Evolutionary conservation across 2,113 vertebrate species (phyloP), one percentile per base, ranked within the genome.

Genomic region (Rattus rattus): DNA sequence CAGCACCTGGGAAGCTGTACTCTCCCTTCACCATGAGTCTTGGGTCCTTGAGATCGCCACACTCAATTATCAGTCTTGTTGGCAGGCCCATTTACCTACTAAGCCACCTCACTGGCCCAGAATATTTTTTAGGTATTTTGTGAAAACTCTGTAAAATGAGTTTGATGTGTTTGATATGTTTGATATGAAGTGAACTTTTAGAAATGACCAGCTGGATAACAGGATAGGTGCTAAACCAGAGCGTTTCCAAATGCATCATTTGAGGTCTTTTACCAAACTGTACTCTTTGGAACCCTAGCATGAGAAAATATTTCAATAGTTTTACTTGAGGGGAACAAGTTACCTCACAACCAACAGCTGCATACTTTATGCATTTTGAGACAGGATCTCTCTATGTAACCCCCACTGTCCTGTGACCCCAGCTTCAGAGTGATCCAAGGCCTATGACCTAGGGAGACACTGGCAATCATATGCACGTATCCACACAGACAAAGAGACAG

Each of bases 231-330:
- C n/a, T 93, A 65, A 94, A 85, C 73, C 91, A 49, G 12, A 90
- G 17, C 85, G 24, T 88, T 95, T 83, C 52, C 24, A 91, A 80
- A 92, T 84, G 91, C 72, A 94, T 91, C 81, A 61, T 88, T 90
- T 96, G 72, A 91, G 43, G 13, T 14, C 13, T 86, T 92, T 93
- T 80, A 36, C 54, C 75, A 95, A 52, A 79, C 79, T 92, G 75
- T 52, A 28, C 70, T 96, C 59, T 94, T 73, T 73, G n/a, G 39
- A 94, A 75, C 17, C 20, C 33, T 79, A 88, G 59, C 67, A 11
- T 90, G 92, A 85, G 47, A 91, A 39, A 84, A 94, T 24, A 59
- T 94, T 91, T 54, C 54, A 92, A 59, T 81, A 91, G 33, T 85
- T 96, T 88, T 56, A 22, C 54, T 91, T 95, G 61, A 93, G 17